Evolutionary conservation across 2,113 vertebrate genomes (phyloP).

Genomic region (Pedetes capensis): DNA sequence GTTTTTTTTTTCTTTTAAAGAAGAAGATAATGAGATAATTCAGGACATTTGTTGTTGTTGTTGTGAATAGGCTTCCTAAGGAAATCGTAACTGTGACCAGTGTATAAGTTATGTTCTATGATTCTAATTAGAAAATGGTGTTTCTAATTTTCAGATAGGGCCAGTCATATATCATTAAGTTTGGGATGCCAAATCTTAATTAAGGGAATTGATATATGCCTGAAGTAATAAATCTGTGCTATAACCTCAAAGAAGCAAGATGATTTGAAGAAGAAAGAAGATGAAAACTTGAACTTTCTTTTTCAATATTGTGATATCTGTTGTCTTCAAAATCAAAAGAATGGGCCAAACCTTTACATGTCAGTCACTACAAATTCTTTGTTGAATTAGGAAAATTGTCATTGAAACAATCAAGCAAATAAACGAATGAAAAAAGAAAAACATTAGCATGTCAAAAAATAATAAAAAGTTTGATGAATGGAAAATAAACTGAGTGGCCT

Average conservation of each 20-base stretch:
- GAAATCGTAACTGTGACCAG: neutral
- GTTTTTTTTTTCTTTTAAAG: neutral
- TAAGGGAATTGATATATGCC: neutral
- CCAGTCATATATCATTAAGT: neutral
- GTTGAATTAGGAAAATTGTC: neutral
- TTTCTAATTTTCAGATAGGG: conserved; percentile 37
- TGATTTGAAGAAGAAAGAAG: neutral
- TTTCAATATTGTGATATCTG: neutral
- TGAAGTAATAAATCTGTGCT: neutral
- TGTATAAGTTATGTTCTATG: neutral
- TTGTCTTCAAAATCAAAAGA: neutral
- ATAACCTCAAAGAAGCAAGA: neutral
- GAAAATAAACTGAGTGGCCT: neutral
- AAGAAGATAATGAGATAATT: neutral
- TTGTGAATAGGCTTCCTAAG: conserved; percentile 1
- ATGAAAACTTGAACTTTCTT: neutral
- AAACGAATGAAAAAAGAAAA: neutral
- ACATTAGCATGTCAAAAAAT: neutral
- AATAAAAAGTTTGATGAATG: neutral
- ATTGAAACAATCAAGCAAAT: neutral
- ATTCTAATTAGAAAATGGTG: conserved; percentile 35
- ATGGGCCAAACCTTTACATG: neutral
- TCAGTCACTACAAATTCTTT: neutral
- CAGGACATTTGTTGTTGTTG: neutral
- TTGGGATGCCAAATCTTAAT: conserved; percentile 8